Evolutionary conservation across 2,888 invertebrate species (phyloP).

Genomic region (Enchytraeus crypticus): DNA sequence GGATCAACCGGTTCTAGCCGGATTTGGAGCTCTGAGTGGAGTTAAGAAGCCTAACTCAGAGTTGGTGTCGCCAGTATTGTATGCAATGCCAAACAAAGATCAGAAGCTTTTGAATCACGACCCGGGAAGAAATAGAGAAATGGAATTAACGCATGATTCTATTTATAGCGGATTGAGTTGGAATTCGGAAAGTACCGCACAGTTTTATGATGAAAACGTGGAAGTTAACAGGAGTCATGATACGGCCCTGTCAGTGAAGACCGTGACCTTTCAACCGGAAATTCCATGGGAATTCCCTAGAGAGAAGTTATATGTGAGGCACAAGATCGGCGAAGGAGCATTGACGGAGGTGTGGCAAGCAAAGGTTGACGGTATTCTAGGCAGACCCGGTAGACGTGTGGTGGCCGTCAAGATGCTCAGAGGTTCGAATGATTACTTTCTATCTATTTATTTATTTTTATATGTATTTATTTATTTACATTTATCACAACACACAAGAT

Average conservation of each 20-base stretch:
- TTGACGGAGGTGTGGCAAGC: conserved; percentile 28
- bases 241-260: not conserved
- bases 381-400: conserved; percentile 11
- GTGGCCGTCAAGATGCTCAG: conserved; percentile 28
- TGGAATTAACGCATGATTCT: too few species aligned
- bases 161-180: too few species aligned
- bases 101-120: too few species aligned
- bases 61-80: not conserved
- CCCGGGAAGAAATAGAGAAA: too few species aligned
- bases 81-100: not conserved
- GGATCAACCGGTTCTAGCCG: conserved; percentile 18
- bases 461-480: too few species aligned
- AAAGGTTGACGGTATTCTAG: conserved; percentile 20
- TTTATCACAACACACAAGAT: too few species aligned
- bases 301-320: conserved; percentile 16
- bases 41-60: not conserved
- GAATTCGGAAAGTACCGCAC: too few species aligned
- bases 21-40: conserved; percentile 14
- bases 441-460: too few species aligned
- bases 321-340: conserved; percentile 23
- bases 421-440: conserved; percentile 12
- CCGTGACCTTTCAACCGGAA: conserved; percentile 14
- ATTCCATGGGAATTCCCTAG: conserved; percentile 26
- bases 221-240: not conserved
- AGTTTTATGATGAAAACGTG: not conserved